phyloP scores from a whole-genome alignment of 2,888 invertebrate species.

The Dynastes grantii region DNA sequence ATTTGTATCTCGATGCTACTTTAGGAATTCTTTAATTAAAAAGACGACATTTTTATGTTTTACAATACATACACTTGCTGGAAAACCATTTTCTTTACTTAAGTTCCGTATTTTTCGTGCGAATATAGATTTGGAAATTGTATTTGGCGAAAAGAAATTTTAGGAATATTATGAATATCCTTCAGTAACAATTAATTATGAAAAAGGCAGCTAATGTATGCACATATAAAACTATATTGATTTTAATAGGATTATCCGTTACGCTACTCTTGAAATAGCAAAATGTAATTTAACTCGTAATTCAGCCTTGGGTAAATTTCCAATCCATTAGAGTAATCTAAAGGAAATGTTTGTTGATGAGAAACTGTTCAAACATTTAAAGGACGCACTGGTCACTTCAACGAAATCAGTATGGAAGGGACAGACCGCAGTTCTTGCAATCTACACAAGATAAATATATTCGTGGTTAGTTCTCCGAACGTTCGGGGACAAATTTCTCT shows the following conservation, averaged over 20 bases:
- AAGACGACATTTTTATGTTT: no score
- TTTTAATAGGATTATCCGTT: neutral
- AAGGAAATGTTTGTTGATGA: constrained; percentile 38
- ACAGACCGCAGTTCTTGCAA: constrained; percentile 39
- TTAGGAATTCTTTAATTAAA: no score
- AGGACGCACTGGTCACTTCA: constrained; percentile 24
- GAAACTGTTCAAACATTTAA: constrained; percentile 43
- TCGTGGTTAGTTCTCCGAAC: constrained; percentile 17
- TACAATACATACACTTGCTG: no score
- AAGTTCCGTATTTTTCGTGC: no score
- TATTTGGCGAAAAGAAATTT: no score
- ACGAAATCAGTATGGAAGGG: constrained; percentile 33
- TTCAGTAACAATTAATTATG: neutral
- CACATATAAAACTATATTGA: neutral
- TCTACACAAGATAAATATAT: constrained; percentile 36
- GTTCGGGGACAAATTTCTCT: constrained; percentile 4
- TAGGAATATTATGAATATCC: no score
- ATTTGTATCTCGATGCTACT: neutral
- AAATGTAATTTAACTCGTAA: constrained; percentile 5
- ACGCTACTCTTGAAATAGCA: neutral
- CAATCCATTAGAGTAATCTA: constrained; percentile 33
- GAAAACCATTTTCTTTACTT: no score
- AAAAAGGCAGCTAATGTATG: neutral
- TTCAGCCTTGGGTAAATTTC: constrained; percentile 11
- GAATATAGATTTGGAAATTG: no score